Base-by-base conservation (phyloP, 2,797 vertebrate species). In the Clamator glandarius region DNA sequence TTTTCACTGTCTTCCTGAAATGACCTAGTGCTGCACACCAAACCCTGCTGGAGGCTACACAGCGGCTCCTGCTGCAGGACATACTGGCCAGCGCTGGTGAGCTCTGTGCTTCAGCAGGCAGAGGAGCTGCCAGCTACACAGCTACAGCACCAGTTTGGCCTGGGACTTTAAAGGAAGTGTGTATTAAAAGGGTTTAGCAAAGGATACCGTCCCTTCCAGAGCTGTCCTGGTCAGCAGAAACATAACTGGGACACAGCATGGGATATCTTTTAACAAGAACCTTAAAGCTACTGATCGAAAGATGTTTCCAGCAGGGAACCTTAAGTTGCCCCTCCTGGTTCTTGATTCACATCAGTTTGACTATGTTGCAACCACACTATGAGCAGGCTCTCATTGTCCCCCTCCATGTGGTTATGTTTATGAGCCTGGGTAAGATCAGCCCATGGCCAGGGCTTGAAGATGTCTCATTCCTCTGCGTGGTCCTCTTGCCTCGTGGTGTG, bases 381-480 rank as follows among this genome's bases (percentile, higher is more conserved):
- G 17, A 50, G 29, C 0, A 4, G 39, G 35, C n/a, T 46, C 2
- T 14, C 5, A 20, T 8, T 26, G 48, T 44, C 39, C 21, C n/a
- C 46, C 17, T 20, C 24, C 11, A 1, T 6, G 0, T 1, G 18
- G 69, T 31, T 63, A 28, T 2, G 0, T 52, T 48, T 33, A 48
- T 57, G 42, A 23, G 10, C 5, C 33, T 3, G 31, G 55, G 39
- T n/a, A 4, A 28, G 39, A 10, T 24, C 33, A 58, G 19, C 13
- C 35, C 3, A 0, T 4, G 29, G 18, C 19, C 8, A 0, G 16
- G 31, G 11, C 33, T 14, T 5, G 12, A 31, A 52, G 54, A 5
- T 20, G n/a, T 24, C 12, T 0, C 11, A 0, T 9, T 50, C 58
- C 63, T 58, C 35, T 7, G 26, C 1, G 2, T 2, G 8, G 12